Base-by-base conservation (phyloP, 2,113 vertebrate genomes). In the Nicator chloris region DNA sequence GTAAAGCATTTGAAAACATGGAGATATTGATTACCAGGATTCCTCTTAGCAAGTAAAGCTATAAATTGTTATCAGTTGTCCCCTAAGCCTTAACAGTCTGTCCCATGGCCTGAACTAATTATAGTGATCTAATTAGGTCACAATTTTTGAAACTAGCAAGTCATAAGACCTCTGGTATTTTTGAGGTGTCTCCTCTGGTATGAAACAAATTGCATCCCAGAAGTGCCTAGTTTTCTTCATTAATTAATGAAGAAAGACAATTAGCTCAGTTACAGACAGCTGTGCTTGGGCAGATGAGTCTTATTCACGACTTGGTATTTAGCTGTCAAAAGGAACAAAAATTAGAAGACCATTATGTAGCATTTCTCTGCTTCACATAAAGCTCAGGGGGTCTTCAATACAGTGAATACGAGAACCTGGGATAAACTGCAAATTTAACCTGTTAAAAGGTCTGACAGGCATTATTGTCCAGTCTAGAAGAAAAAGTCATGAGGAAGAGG, bases 281-380 rank as follows among this genome's bases (percentile, higher is more conserved):
- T 88, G 82, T 3, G 1, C 92, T 92, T 82, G 66, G 82, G 63
- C n/a, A 90, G n/a, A 76, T 35, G 37, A 79, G 31, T 79, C 49
- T 93, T 73, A 82, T 26, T 91, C 96, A 96, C 93, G 87, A 96
- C 85, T 96, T 93, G 80, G 86, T 93, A 94, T 96, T 78, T 70
- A 84, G 93, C 89, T 96, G 93, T 97, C 94, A 97, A 96, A 96
- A 97, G 83, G 94, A 96, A 96, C 93, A 97, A 97, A 97, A 97
- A 95, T 71, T 93, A 95, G 91, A 95, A 96, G 87, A 95, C 80
- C 86, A 72, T 94, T 93, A 86, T 40, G 63, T 90, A 96, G 84
- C 90, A 94, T 95, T 97, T 96, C 27, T 63, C 10, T 88, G 54
- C 18, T 86, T 70, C 68, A 66, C 39, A 47, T 31, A 78, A 86